Base-by-base conservation (phyloP, 2,888 invertebrate species). In the Polymixis flavicincta region DNA sequence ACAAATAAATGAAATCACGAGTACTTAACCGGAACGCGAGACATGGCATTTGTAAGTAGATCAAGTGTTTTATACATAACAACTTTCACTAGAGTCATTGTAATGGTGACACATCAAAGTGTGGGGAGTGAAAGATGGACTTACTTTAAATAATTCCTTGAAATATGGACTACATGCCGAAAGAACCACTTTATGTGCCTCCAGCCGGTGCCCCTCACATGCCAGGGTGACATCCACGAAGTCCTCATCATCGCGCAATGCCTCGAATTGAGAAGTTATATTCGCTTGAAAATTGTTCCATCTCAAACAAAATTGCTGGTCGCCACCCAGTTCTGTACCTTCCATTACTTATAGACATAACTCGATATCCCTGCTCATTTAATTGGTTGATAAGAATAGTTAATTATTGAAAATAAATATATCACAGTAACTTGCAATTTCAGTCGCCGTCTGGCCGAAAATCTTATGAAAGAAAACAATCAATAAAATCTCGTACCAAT, bases 241-340 rank as follows among this genome's bases (percentile, higher is more conserved):
- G 96, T 98, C 98, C 97, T 98, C 98, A 96, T 98, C 98, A 96
- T 98, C 98, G 94, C 98, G 97, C 92, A 98, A 97, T 92, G 98
- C 97, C 96, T 98, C 98, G 97, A 98, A 98, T 95, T 98, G 98
- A 94, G 98, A 98, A 92, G 98, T 98, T 95, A 98, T 98, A 96
- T 98, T 98, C 88, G 98, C 98, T 97, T 98, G 98, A 97, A 98
- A 98, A 97, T 98, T 98, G 97, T 98, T 98, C 98, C 98, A 98
- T 97, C 98, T 97, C 96, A 98, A 97, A 97, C 98, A 98, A 97
- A 98, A 98, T 97, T 98, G 98, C 97, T 98, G 98, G 96, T 98
- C 98, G 94, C 97, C 97, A 94, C 96, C 96, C 96, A 96, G 96
- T 96, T 96, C 96, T 96, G 96, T 95, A 95, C 96, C 96, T 96